phyloP scores from a whole-genome alignment of 35 echinoderm and acorn worm species.

The Eucidaris tribuloides region DNA sequence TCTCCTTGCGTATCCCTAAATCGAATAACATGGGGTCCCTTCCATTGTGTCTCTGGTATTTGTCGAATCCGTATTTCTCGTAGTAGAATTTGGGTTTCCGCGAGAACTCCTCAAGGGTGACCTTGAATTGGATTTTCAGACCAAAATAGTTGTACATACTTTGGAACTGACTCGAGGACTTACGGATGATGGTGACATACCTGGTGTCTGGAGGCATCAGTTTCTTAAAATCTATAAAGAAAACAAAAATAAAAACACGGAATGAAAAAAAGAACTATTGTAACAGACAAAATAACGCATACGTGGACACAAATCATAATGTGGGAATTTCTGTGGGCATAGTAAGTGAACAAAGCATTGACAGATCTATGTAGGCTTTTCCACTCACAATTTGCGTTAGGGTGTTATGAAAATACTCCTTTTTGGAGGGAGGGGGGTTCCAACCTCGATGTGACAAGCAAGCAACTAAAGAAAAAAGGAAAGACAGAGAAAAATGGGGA shows the following conservation, averaged over 20 bases:
- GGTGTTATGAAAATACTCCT: no score
- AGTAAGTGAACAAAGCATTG: no score
- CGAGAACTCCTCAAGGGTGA: not conserved
- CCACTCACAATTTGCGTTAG: no score
- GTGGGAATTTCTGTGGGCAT: no score
- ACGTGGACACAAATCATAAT: no score
- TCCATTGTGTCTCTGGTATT: not conserved
- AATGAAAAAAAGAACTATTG: no score
- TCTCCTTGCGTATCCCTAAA: not conserved
- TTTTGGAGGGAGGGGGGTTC: no score
- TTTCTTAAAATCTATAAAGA: not conserved
- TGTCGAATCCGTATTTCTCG: not conserved
- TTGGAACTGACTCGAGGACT: slow-evolving; percentile 16
- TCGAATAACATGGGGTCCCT: slow-evolving; percentile 13
- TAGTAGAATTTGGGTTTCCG: slow-evolving; percentile 2
- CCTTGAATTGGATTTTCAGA: not conserved
- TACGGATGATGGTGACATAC: slow-evolving; percentile 38
- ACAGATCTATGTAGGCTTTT: no score
- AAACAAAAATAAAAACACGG: not conserved
- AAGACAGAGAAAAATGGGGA: no score
- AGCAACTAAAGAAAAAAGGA: no score
- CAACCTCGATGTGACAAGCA: no score
- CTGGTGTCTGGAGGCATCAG: slow-evolving; percentile 31
- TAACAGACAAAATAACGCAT: no score
- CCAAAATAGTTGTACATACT: slow-evolving; percentile 23